Conservation (phyloP, 2,888 invertebrate species). For the Tenthredo notha region DNA sequence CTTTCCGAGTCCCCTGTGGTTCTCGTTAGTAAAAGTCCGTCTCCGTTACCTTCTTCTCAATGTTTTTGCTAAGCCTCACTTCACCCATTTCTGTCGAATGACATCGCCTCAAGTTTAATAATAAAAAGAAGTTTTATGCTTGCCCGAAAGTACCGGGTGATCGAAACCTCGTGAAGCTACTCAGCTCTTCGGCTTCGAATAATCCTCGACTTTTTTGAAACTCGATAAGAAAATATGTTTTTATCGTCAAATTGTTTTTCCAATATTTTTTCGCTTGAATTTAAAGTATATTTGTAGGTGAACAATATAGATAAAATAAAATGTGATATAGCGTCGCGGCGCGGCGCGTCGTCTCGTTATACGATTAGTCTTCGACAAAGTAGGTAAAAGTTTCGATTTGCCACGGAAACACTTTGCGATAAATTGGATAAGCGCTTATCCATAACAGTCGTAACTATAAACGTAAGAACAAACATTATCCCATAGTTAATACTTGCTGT, state of each 20-base stretch:
- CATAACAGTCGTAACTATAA: background rate
- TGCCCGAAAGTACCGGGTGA: background rate
- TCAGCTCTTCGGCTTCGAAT: background rate
- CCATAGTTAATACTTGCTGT: background rate
- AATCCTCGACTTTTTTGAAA: background rate
- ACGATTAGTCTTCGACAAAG: constrained; percentile 16
- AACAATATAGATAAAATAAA: background rate
- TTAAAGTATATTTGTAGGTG: background rate
- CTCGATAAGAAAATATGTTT: background rate
- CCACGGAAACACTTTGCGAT: constrained; percentile 16
- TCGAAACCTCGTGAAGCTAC: background rate
- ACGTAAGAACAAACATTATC: constrained; percentile 37
- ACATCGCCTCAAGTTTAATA: constrained; percentile 10
- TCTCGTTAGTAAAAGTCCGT: constrained; percentile 17
- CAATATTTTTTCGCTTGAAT: no score
- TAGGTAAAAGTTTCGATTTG: constrained; percentile 18
- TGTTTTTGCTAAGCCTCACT: constrained; percentile 6
- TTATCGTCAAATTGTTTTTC: background rate
- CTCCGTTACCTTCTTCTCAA: background rate
- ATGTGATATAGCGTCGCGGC: background rate
- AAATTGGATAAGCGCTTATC: constrained; percentile 32
- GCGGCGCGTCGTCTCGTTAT: constrained; percentile 6
- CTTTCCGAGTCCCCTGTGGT: constrained; percentile 36
- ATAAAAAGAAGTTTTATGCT: constrained; percentile 14
- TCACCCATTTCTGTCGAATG: constrained; percentile 8